These are phyloP conservation scores for Torymus tubicola DNA, from an alignment of 2,888 invertebrate species.

Conservation along the genomic window DNA sequence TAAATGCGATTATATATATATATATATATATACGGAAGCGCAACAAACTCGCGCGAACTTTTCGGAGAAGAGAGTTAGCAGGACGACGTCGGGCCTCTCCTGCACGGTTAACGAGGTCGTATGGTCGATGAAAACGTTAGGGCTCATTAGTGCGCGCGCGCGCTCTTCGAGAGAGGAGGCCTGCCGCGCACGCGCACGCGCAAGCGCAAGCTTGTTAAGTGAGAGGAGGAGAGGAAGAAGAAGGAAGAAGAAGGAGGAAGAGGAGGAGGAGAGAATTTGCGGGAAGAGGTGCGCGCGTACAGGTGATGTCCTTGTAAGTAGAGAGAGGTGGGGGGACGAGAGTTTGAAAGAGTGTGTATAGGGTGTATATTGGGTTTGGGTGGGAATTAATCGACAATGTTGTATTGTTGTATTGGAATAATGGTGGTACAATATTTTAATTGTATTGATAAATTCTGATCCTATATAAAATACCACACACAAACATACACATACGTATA, in stretches of 20 bases:
- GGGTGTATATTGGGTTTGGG: too few species aligned
- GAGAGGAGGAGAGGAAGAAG: background rate
- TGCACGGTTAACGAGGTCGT: constrained; percentile 45
- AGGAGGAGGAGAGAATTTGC: background rate
- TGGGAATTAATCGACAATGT: too few species aligned
- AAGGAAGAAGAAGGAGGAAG: background rate
- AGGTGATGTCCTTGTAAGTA: too few species aligned
- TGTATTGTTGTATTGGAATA: too few species aligned
- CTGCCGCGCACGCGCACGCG: background rate
- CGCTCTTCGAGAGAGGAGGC: too few species aligned
- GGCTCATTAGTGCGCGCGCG: constrained; percentile 40
- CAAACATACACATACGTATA: too few species aligned
- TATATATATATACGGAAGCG: constrained; percentile 1
- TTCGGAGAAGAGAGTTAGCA: background rate
- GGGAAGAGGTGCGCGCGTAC: too few species aligned
- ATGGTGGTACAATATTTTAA: too few species aligned
- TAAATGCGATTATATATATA: constrained; percentile 34
- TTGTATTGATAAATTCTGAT: background rate
- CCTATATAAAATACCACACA: background rate
- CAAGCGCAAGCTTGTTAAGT: constrained; percentile 13
- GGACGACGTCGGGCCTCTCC: background rate
- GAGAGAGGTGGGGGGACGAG: too few species aligned
- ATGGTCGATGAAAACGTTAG: constrained; percentile 44
- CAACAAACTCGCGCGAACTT: background rate
- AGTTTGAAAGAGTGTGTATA: too few species aligned